Evolutionary conservation across 2,113 vertebrate species (phyloP), one percentile per base, ranked within the genome.

Genomic region (Apteryx owenii): DNA sequence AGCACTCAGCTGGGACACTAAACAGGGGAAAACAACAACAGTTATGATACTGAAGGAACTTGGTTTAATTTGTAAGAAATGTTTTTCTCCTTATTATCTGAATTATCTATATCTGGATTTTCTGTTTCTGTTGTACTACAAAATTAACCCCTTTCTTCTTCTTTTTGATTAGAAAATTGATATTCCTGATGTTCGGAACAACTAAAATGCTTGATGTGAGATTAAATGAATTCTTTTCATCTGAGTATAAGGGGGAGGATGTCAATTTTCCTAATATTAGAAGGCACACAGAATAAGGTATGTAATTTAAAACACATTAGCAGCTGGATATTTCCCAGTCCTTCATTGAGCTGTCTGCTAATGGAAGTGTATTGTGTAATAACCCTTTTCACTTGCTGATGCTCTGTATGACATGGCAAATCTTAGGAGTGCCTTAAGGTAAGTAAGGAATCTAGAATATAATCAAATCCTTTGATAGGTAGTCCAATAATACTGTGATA

Each of bases 281-380:
- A 90, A 95, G 65, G 56, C 36, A 75, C 21, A 36, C 7, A 46
- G 14, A 68, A 50, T 82, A 93, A 65, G 25, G 16, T 85, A 85
- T 92, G 28, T 79, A 96, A 96, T 97, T 97, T 97, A 92, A 95
- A 96, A 85, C 66, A 90, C 81, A 92, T 95, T 95, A 95, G 33
- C 66, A 80, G 38, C 36, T 97, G 83, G 81, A 82, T 92, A 73
- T 91, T 96, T 93, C 80, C 38, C 61, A 95, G 1, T 76, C 70
- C 38, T 94, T 89, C 62, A 62, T 0, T 89, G 62, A 95, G 31
- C n/a, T 87, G n/a, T 79, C 78, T 82, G 44, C 19, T 95, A 93
- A 88, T 93, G 66, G 61, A 90, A 81, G 14, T n/a, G 10, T n/a
- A 25, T 42, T 86, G 23, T 64, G 12, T 50, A 90, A 92, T 80